Evolutionary conservation across 2,888 invertebrate genomes (phyloP), one percentile per base, ranked within the genome.

Genomic region (Drosophila monieri): DNA sequence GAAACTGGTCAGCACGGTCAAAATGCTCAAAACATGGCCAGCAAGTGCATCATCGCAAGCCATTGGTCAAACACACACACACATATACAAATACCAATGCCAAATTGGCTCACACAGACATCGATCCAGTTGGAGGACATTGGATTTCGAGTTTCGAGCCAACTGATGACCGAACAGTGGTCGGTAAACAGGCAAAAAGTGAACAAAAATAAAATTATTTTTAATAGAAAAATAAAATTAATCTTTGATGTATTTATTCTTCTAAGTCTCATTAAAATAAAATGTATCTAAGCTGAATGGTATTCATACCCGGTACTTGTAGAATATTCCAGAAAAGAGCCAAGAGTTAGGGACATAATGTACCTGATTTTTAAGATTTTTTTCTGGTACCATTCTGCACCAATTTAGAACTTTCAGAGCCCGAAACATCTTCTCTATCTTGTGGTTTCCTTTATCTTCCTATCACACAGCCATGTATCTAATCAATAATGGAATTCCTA

Each of bases 91-190:
- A 4, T 41, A 41, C 18, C 39, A 41, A 18, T 41, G 39, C 39
- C 39, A 25, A 47, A 32, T 39, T 60, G 47, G n/a, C 57, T 18
- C 48, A 48, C 48, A 43, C 18, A 32, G 12, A 44, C 59, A 49
- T 59, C 39, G 48, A 61, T 59, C 46, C 62, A 37, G 39, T 32
- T 62, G 62, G 37, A 37, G 64, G 64, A 62, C 62, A 64, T 52
- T 21, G 43, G 43, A 43, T 43, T 43, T 12, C 10, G 21, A 43
- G 21, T 5, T 43, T 21, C 21, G 3, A 18, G 25, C 66, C 52
- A 37, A 32, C 47, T 53, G 65, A 43, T 35, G 48, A 35, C 48
- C 12, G 35, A 43, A 66, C 54, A 54, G 75, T 58, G 72, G 27
- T 46, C 41, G 35, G 18, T 23, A 59, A 12, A 27, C 48, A 51